Conservation (phyloP, 2,888 invertebrate species). For the Megalurothrips usitatus region DNA sequence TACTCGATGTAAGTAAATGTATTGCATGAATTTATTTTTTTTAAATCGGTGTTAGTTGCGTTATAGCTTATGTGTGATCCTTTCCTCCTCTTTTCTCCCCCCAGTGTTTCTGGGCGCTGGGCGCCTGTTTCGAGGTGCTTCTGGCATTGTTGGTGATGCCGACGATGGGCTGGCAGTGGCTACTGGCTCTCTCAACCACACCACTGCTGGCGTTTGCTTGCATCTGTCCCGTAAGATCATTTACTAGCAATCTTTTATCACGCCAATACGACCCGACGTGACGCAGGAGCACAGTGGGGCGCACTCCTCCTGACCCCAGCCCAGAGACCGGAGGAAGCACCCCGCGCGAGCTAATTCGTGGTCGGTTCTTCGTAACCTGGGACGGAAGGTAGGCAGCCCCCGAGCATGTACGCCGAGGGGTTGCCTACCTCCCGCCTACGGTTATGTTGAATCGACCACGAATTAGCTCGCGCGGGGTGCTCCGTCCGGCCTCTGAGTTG, state of each 20-base stretch:
- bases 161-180: conserved; percentile 84
- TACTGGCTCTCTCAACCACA: conserved; percentile 84
- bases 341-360: too few species aligned
- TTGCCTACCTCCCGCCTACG: too few species aligned
- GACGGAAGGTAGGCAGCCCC: too few species aligned
- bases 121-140: conserved; percentile 88
- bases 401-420: too few species aligned
- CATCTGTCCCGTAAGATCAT: conserved; percentile 65
- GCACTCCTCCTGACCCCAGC: too few species aligned
- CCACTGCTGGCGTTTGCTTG: conserved; percentile 79
- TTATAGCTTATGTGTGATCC: conserved; percentile 18
- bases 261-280: too few species aligned
- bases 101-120: conserved; percentile 95
- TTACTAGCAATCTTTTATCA: conserved; percentile 27
- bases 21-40: conserved; percentile 16
- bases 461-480: too few species aligned
- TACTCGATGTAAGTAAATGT: conserved; percentile 74
- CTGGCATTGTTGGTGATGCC: conserved; percentile 89
- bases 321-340: too few species aligned
- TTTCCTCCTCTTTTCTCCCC: conserved; percentile 40
- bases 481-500: too few species aligned
- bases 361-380: too few species aligned
- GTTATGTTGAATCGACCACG: too few species aligned
- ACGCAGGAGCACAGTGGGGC: too few species aligned
- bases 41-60: background rate